Evolutionary conservation across 2,113 vertebrate genomes (phyloP).

Genomic region (Piaya cayana): DNA sequence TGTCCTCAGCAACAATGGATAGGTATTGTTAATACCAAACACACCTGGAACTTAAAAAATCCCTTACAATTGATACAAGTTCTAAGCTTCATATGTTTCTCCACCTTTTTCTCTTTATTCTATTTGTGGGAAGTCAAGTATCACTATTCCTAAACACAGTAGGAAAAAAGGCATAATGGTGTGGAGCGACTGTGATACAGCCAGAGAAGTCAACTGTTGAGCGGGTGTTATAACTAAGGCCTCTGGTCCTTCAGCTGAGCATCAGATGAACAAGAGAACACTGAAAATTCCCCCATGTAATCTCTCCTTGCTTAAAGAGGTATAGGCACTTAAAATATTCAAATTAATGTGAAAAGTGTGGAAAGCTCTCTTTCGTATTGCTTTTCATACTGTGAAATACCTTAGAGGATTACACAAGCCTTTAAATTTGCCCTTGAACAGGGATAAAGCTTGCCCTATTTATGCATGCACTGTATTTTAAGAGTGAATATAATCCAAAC

Average conservation of each 20-base stretch:
- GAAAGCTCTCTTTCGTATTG: background rate
- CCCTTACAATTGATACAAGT: background rate
- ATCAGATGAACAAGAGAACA: background rate
- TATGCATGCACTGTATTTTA: background rate
- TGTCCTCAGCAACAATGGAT: background rate
- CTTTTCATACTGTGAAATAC: background rate
- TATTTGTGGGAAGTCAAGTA: fast-evolving
- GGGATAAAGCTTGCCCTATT: background rate
- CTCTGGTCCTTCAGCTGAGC: background rate
- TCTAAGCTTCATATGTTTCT: background rate
- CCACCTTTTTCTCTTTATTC: background rate
- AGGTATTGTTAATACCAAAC: background rate
- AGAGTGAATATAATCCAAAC: fast-evolving
- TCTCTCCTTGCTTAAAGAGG: background rate
- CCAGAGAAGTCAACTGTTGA: background rate
- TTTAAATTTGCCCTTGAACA: background rate
- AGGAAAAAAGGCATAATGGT: background rate
- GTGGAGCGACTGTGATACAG: background rate
- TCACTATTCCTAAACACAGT: background rate
- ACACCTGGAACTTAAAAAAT: background rate
- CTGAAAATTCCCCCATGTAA: background rate
- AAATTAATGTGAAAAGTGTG: background rate
- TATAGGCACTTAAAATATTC: background rate
- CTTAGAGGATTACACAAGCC: background rate
- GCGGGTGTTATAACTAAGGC: background rate